Evolutionary conservation across 2,888 invertebrate genomes (phyloP), one percentile per base, ranked within the genome.

Genomic region (Flexamia atlantica): DNA sequence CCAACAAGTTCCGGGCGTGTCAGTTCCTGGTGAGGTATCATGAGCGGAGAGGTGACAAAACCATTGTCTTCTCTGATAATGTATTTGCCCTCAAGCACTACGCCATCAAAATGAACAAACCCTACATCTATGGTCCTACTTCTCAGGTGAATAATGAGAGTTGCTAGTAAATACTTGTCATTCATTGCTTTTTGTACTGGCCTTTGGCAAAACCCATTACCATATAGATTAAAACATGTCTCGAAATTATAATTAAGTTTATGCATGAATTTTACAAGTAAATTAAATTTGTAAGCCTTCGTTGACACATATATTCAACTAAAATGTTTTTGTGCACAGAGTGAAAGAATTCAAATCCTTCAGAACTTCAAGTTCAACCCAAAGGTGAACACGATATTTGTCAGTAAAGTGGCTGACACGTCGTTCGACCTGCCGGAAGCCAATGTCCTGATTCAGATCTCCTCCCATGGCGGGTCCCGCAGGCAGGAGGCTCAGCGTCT

Each of bases 391-490:
- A 99, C 99, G 0, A 99, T 99, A 89, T 99, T 99, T 90, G 99
- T 99, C 84, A 99, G 99, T 88, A 99, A 99, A 93, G 99, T 99
- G 9, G 99, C 99, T 0, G 99, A 99, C 89, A 99, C 99, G 0
- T 99, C 99, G 82, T 99, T 99, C 90, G 99, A 99, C 93, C 93
- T 99, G 89, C 99, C 99, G 0, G 99, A 99, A 91, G 99, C 99
- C 0, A 99, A 99, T 90, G 99, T 99, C 0, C 92, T 99, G 36
- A 97, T 99, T 88, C 99, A 99, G 92, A 99, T 99, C 85, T 99
- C 99, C 0, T 99, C 99, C 0, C 99, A 99, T 90, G 99, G 99
- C 84, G 99, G 99, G 5, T 99, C 99, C 0, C 92, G 99, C 84
- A 92, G 99, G 86, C 99, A 99, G 90, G 99, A 99, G 90, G 99